Evolutionary conservation across 1,140 invertebrate species (phyloP).

Genomic region (Drosophila asahinai): DNA sequence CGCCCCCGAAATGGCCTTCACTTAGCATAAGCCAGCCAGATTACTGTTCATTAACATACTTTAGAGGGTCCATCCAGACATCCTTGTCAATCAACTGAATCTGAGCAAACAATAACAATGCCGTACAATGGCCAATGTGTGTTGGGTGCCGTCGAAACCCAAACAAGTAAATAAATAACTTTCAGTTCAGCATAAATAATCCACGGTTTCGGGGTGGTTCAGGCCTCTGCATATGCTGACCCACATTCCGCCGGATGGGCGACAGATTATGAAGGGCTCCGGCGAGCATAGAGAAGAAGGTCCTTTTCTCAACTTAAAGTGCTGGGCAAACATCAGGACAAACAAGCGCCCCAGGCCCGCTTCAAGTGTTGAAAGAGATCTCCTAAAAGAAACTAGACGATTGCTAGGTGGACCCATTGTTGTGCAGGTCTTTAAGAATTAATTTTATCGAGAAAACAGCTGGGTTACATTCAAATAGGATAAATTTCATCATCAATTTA

Average conservation of each 20-base stretch:
- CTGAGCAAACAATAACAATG: slow-evolving; percentile 57
- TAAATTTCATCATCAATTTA: neutral
- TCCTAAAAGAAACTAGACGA: neutral
- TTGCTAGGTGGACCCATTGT: slow-evolving; percentile 2
- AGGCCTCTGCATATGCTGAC: slow-evolving; percentile 29
- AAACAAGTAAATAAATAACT: slow-evolving; percentile 67
- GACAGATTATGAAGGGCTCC: slow-evolving; percentile 29
- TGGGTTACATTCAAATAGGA: neutral
- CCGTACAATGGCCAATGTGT: slow-evolving; percentile 43
- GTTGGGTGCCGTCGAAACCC: slow-evolving; percentile 19
- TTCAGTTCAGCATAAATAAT: slow-evolving; percentile 56
- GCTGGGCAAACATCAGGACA: slow-evolving; percentile 15
- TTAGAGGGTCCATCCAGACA: slow-evolving; percentile 5
- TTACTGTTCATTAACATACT: slow-evolving; percentile 71
- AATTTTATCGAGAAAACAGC: neutral
- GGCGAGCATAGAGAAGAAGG: slow-evolving; percentile 1
- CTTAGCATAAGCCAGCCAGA: slow-evolving; percentile 28
- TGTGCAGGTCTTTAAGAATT: neutral
- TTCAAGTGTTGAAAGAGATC: slow-evolving; percentile 6
- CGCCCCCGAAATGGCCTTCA: neutral
- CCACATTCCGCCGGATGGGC: slow-evolving; percentile 37
- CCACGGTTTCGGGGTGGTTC: slow-evolving; percentile 36
- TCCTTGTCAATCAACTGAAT: slow-evolving; percentile 52
- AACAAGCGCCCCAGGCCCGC: slow-evolving; percentile 12
- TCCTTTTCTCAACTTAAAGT: slow-evolving; percentile 41